Conservation (phyloP, 2,113 vertebrate species). For the Heterochromis multidens region DNA sequence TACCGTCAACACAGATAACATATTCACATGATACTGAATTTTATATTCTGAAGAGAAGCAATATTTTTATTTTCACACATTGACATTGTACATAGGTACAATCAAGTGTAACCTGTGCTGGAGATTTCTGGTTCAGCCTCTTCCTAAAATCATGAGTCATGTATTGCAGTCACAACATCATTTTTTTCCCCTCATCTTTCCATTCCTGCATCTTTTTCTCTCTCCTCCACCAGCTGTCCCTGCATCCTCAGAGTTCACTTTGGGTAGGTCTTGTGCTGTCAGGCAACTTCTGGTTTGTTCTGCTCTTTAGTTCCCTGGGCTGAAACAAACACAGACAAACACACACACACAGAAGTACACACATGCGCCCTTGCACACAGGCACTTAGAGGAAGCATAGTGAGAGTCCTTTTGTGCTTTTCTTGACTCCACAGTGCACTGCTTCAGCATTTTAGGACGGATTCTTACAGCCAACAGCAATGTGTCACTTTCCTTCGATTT, state of each 20-base stretch:
- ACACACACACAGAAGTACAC: conserved; percentile 3
- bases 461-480: conserved; percentile 64
- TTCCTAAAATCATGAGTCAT: conserved; percentile 12
- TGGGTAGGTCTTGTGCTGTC: conserved; percentile 53
- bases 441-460: conserved; percentile 50
- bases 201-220: neutral
- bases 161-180: neutral
- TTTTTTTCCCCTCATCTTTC: neutral
- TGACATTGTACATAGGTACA: neutral
- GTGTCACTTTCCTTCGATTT: conserved; percentile 67
- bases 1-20: neutral
- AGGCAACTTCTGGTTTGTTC: conserved; percentile 61
- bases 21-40: neutral
- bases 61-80: neutral
- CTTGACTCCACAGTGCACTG: conserved; percentile 37
- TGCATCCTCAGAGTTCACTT: conserved; percentile 60
- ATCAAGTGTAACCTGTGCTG: neutral
- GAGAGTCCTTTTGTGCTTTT: conserved; percentile 44
- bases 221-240: conserved; percentile 49
- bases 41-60: neutral
- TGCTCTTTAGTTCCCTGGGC: conserved; percentile 56
- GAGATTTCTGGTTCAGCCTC: neutral
- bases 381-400: neutral
- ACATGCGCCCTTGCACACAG: neutral
- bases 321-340: conserved; percentile 24